phyloP scores from a whole-genome alignment of 1,140 invertebrate genomes.

The Dysdera silvatica region DNA sequence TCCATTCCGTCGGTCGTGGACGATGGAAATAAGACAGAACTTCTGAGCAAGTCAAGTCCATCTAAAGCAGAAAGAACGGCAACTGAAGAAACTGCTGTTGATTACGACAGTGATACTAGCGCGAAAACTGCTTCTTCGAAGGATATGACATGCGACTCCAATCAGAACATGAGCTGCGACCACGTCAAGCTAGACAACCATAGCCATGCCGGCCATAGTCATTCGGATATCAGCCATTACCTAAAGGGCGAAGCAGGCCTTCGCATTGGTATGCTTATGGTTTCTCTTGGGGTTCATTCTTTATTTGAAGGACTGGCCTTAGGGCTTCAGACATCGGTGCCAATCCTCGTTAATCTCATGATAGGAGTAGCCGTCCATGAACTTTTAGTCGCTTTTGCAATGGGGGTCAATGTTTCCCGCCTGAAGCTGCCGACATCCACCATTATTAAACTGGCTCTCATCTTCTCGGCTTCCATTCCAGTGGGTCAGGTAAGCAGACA shows the following conservation, averaged over 20 bases:
- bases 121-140: not conserved
- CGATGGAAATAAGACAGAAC: not conserved
- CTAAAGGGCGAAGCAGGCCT: constrained; percentile 38
- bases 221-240: constrained; percentile 21
- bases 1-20: not conserved
- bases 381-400: constrained; percentile 41
- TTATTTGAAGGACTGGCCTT: constrained; percentile 42
- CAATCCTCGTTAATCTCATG: constrained; percentile 37
- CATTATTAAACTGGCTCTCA: constrained; percentile 33
- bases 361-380: constrained; percentile 41
- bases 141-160: too few relatives aligned
- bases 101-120: constrained; percentile 18
- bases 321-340: constrained; percentile 37
- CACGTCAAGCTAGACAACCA: too few relatives aligned
- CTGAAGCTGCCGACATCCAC: constrained; percentile 30
- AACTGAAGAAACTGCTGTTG: constrained; percentile 1
- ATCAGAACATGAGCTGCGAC: too few relatives aligned
- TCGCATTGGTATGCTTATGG: constrained; percentile 37
- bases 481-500: constrained; percentile 34
- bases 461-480: constrained; percentile 39
- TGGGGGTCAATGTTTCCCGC: constrained; percentile 40
- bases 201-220: constrained; percentile 19
- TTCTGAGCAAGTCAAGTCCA: not conserved
- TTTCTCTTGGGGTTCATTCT: constrained; percentile 41
- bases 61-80: constrained; percentile 6